Evolutionary conservation across 2,113 vertebrate genomes (phyloP).

Genomic region (Larimichthys polyactis): DNA sequence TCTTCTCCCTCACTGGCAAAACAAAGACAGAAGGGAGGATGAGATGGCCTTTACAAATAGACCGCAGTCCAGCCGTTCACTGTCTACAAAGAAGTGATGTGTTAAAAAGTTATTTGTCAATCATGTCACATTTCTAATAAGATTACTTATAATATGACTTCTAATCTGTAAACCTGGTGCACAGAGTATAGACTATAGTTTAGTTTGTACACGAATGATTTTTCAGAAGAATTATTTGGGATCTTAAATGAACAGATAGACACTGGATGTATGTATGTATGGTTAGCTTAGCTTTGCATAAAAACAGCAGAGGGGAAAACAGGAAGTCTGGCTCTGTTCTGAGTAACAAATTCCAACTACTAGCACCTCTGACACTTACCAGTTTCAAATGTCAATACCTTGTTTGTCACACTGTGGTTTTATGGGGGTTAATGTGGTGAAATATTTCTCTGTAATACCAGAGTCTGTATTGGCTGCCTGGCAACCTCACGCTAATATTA

Average conservation of each 20-base stretch:
- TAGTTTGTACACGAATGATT: background rate
- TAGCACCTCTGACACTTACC: background rate
- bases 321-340: too few relatives aligned
- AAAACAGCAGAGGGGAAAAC: background rate
- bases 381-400: background rate
- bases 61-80: constrained; percentile 18
- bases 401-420: background rate
- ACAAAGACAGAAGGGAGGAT: constrained; percentile 42
- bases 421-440: background rate
- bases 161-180: background rate
- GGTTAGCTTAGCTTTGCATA: background rate
- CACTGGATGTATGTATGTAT: background rate
- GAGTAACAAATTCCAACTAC: too few relatives aligned
- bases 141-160: background rate
- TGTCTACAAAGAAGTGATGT: background rate
- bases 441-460: background rate
- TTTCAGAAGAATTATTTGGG: background rate
- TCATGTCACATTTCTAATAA: background rate
- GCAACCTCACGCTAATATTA: background rate
- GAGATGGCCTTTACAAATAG: constrained; percentile 24
- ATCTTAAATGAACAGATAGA: background rate
- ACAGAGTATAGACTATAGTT: background rate
- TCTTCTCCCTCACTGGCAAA: constrained; percentile 60
- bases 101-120: background rate
- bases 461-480: background rate